These are phyloP conservation scores for Eulimnadia texana DNA, from an alignment of 1,140 invertebrate species.

Conservation along the genomic window DNA sequence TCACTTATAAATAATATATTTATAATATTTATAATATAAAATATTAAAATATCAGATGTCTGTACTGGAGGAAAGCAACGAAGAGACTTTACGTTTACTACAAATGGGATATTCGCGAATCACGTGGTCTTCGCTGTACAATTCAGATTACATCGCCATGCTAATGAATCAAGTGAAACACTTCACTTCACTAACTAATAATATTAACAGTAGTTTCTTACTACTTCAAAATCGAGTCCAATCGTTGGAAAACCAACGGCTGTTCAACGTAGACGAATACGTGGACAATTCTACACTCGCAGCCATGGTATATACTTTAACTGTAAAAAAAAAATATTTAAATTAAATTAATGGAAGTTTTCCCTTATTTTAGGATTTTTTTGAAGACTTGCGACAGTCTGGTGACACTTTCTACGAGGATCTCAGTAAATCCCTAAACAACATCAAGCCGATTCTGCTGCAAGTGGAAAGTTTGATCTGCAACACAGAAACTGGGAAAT, in stretches of 20 bases:
- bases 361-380: background rate
- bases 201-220: background rate
- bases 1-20: background rate
- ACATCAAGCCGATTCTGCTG: conserved; percentile 1
- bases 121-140: background rate
- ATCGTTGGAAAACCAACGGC: background rate
- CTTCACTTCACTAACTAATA: background rate
- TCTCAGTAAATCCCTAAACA: background rate
- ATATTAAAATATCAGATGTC: background rate
- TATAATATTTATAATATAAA: background rate
- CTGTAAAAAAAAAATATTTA: background rate
- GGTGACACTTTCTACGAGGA: conserved; percentile 5
- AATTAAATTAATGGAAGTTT: background rate
- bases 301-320: background rate
- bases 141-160: background rate
- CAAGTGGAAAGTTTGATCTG: conserved; percentile 7
- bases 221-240: background rate
- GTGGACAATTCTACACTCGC: background rate
- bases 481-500: background rate
- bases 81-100: background rate
- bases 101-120: background rate
- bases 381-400: background rate
- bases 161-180: background rate
- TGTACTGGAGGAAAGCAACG: background rate
- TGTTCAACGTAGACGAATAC: background rate